Evolutionary conservation across 2,888 invertebrate species (phyloP), one percentile per base, ranked within the genome.

Genomic region (Lacanobia oleracea): DNA sequence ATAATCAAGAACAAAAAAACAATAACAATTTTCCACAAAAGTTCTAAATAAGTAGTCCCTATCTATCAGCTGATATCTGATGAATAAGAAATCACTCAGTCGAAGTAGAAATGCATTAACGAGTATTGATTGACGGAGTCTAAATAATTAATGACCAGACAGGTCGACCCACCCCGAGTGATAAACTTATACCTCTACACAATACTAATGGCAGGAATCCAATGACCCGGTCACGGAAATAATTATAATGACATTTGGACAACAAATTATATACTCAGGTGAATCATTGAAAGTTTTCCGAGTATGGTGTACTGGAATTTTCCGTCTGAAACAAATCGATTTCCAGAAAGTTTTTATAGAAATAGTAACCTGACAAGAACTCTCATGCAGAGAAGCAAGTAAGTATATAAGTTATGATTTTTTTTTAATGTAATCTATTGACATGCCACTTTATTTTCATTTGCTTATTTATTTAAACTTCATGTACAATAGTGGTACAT

Each of bases 161-260:
- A 53, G 18, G 43, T 59, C 40, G 12, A 54, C 21, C 54, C 40
- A 37, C 50, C 67, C 54, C n/a, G 33, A 9, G 12, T 51, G 27
- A 56, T 65, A 48, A 67, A 62, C 59, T 67, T 54, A 63, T 33
- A 66, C 43, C 14, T 16, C 27, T 37, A 59, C 43, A 60, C 27
- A 63, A 59, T 54, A 81, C 21, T 66, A 70, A 64, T 63, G 67
- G 0, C 43, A n/a, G 40, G 63, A 23, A 65, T 45, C 65, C 60
- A 53, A 23, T 53, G 65, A 77, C 54, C 61, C 5, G 59, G 70
- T 68, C 73, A 82, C 43, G 68, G 63, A 78, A 63, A 57, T 77
- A 66, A 69, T 72, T 81, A 63, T 77, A 82, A 66, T 18, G 67
- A 69, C 63, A 78, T 72, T 81, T 66, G 62, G 53, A 64, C 48